phyloP scores from a whole-genome alignment of 2,113 vertebrate species.

The Acanthochromis polyacanthus region DNA sequence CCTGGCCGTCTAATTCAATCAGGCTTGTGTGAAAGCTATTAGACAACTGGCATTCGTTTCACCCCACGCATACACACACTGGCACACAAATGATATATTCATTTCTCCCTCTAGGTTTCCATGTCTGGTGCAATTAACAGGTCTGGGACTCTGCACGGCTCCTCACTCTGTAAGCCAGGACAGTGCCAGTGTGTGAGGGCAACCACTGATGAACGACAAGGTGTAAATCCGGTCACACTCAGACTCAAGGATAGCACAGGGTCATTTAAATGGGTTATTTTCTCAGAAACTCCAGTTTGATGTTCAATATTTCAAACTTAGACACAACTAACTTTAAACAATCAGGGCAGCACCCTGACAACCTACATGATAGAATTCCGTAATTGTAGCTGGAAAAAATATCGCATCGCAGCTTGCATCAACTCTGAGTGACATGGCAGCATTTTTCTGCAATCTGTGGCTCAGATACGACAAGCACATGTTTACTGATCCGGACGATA shows the following conservation, averaged over 20 bases:
- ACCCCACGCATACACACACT: constrained; percentile 58
- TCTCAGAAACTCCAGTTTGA: constrained; percentile 15
- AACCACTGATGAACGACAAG: constrained; percentile 56
- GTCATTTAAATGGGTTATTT: constrained; percentile 36
- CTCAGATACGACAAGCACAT: not conserved
- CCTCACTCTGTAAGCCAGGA: constrained; percentile 49
- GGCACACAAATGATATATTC: constrained; percentile 80
- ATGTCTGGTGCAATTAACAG: constrained; percentile 81
- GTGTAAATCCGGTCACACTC: constrained; percentile 53
- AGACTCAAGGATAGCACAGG: constrained; percentile 43
- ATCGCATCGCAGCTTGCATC: not conserved
- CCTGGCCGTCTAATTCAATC: constrained; percentile 84
- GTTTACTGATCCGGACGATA: not conserved
- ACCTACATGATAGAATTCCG: not conserved
- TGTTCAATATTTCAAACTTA: constrained; percentile 25
- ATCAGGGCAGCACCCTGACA: not conserved
- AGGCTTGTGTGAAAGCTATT: constrained; percentile 86
- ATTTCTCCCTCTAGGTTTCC: constrained; percentile 78
- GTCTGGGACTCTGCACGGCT: constrained; percentile 62
- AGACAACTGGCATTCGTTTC: constrained; percentile 82
- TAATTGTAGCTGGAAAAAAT: not conserved
- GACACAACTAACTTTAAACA: not conserved
- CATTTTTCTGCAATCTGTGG: not conserved
- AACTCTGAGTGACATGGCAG: not conserved
- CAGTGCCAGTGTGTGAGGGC: constrained; percentile 44